Evolutionary conservation across 2,888 invertebrate species (phyloP), one percentile per base, ranked within the genome.

Genomic region (Linnaemya vulpina): DNA sequence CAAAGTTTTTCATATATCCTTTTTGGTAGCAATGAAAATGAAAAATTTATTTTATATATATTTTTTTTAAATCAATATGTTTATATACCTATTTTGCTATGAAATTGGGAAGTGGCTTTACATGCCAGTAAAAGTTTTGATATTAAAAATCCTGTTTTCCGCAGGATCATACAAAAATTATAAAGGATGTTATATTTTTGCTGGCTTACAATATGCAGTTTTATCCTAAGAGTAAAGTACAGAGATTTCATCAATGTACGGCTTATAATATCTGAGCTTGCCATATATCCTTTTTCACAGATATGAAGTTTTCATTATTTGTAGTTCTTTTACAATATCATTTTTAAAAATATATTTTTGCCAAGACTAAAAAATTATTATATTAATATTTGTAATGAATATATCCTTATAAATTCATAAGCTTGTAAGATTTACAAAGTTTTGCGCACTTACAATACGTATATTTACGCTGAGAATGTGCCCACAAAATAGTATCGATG

Each of bases 201-300:
- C 9, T 1, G 1, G 38, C 10, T 38, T 4, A 46, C 46, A 46
- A 13, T 5, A 15, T 15, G 46, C 13, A 46, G 46, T 13, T 46
- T 46, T 15, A 13, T 15, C 11, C 46, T n/a, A 1, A 13, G 46
- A 15, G 2, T 15, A 2, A 8, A 15, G 3, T 46, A n/a, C 13
- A n/a, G 30, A 46, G n/a, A 46, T 46, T 13, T 49, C 9, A 49
- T 4, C 17, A 49, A 49, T 1, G 17, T 49, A 49, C 0, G 3
- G 17, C 5, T 49, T n/a, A 17, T 22, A 53, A 53, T 22, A 53
- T 3, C 22, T 35, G n/a, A 40, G 0, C 15, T 25, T 15, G 15
- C 10, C 22, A 22, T 62, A 62, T 49, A 62, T 62, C 60, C 62
- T 62, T 74, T 40, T 63, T 74, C 10, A 5, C 1, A 15, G 46